phyloP scores from a whole-genome alignment of 2,888 invertebrate species.

The Hyalella azteca region DNA sequence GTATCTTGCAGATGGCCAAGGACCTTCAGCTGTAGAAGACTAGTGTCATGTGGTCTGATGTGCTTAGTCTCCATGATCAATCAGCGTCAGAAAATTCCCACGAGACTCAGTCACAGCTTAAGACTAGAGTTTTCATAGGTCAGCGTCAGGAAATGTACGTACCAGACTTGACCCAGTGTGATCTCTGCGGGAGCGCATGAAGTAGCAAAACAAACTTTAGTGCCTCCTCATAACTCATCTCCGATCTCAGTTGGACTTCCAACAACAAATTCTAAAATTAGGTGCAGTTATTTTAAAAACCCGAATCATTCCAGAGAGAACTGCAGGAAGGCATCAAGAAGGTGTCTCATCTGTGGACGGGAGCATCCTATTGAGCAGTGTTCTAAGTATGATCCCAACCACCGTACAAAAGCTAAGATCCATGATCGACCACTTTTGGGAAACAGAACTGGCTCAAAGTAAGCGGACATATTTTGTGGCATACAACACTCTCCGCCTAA shows the following conservation, averaged over 20 bases:
- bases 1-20: neutral
- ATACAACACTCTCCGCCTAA: neutral
- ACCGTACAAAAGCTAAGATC: neutral
- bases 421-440: neutral
- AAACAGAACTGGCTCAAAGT: neutral
- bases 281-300: neutral
- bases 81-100: too few species aligned
- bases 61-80: too few species aligned
- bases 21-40: neutral
- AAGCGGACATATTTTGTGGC: neutral
- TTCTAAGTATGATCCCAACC: neutral
- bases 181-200: neutral
- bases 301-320: neutral
- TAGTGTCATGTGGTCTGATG: neutral
- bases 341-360: neutral
- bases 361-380: neutral
- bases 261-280: neutral
- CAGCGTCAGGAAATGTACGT: too few species aligned
- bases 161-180: too few species aligned
- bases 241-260: neutral
- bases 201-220: neutral
- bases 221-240: neutral
- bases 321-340: neutral
- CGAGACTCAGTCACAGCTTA: too few species aligned
- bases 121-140: too few species aligned